Percentiles rank a stretch among this genome's conserved stretches.
phyloP scores from a whole-genome alignment of 1,140 invertebrate genomes.

The Chlorops oryzae region DNA sequence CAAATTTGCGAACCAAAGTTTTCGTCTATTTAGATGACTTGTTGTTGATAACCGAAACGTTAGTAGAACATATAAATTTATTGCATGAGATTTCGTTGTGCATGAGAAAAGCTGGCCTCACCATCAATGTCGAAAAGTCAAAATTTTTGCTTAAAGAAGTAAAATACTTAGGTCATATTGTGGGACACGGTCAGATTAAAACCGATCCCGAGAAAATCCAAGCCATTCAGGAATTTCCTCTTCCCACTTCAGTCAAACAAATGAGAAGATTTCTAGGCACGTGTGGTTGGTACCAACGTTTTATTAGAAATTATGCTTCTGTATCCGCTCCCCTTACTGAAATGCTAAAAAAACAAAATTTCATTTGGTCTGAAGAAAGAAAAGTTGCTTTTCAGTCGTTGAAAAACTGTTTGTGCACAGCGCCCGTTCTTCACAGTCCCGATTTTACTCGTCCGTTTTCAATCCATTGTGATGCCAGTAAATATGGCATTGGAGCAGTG shows the following conservation, averaged over 20 bases:
- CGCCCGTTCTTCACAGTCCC: constrained; percentile 11
- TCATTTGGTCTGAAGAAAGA: not conserved
- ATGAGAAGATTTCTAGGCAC: constrained; percentile 9
- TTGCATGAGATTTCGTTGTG: constrained; percentile 3
- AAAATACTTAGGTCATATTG: constrained; percentile 7
- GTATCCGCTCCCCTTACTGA: constrained; percentile 11
- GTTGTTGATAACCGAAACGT: constrained; percentile 6
- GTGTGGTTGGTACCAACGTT: constrained; percentile 7
- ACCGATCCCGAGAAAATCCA: constrained; percentile 10
- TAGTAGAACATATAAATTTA: constrained; percentile 3
- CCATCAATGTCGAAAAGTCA: constrained; percentile 17
- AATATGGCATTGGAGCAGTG: constrained; percentile 3
- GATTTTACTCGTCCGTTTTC: constrained; percentile 20
- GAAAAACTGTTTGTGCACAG: not conserved
- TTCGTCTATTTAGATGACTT: constrained; percentile 14
- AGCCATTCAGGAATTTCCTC: constrained; percentile 5
- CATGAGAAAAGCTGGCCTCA: constrained; percentile 6
- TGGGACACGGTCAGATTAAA: constrained; percentile 25
- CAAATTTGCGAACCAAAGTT: constrained; percentile 8
- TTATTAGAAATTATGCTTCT: constrained; percentile 5
- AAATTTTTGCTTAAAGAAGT: constrained; percentile 43
- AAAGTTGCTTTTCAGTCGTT: not conserved
- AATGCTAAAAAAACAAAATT: not conserved
- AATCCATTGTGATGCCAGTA: constrained; percentile 15
- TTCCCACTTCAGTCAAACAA: constrained; percentile 3